Evolutionary conservation across 2,888 invertebrate genomes (phyloP).

Genomic region (Pyrochroa serraticornis): DNA sequence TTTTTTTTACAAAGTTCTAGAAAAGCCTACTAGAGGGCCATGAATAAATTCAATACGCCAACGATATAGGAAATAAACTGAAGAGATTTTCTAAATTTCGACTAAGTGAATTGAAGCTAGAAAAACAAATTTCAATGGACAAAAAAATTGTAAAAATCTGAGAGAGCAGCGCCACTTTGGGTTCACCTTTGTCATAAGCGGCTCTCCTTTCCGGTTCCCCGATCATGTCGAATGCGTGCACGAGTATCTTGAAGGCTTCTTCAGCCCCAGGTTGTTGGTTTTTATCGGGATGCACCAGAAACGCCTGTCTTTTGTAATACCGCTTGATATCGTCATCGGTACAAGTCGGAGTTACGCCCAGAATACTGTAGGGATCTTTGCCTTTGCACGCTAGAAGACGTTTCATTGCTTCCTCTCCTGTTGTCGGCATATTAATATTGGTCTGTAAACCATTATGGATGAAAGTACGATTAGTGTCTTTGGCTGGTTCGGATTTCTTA

Average conservation of each 20-base stretch:
- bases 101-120: no score
- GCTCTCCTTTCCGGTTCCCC: constrained; percentile 78
- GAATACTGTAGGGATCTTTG: constrained; percentile 87
- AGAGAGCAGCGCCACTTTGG: no score
- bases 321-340: constrained; percentile 93
- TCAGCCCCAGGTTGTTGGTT: constrained; percentile 94
- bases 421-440: constrained; percentile 84
- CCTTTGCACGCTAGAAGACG: constrained; percentile 90
- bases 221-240: constrained; percentile 93
- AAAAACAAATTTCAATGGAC: no score
- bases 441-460: constrained; percentile 64
- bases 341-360: constrained; percentile 81
- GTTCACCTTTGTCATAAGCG: constrained; percentile 55
- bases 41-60: no score
- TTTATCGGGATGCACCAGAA: constrained; percentile 95
- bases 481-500: constrained; percentile 48
- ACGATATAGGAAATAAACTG: no score
- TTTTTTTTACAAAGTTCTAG: no score
- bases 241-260: constrained; percentile 94
- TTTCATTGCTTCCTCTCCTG: constrained; percentile 95
- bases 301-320: constrained; percentile 92
- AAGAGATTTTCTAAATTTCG: no score
- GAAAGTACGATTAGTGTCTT: constrained; percentile 52
- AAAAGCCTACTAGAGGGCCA: no score
- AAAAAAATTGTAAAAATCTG: no score